Percentiles rank a stretch among this genome's conserved stretches.
Evolutionary conservation across 2,113 vertebrate species (phyloP).

Genomic region (Coturnix japonica): DNA sequence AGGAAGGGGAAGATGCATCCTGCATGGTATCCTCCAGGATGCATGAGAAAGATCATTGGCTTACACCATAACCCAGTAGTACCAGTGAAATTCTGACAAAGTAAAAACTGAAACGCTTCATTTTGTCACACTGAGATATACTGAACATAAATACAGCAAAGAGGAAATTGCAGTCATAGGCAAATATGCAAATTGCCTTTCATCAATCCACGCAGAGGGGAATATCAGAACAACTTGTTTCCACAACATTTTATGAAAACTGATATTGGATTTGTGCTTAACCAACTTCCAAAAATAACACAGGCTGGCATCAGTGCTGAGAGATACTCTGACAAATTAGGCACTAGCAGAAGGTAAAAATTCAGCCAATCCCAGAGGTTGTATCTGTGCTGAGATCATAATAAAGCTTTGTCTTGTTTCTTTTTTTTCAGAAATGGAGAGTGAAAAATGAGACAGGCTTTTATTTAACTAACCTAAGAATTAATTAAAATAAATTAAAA

Average conservation of each 20-base stretch:
- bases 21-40: rapidly evolving
- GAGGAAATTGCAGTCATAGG: background rate
- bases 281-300: background rate
- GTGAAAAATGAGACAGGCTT: slow-evolving; percentile 2
- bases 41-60: background rate
- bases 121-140: background rate
- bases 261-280: background rate
- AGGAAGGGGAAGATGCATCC: background rate
- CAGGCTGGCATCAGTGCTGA: background rate
- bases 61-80: rapidly evolving
- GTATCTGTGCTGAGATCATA: background rate
- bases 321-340: background rate
- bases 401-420: background rate
- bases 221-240: background rate
- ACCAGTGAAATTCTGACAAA: background rate
- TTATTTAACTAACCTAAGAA: slow-evolving; percentile 42
- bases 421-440: background rate
- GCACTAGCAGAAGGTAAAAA: background rate
- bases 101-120: background rate
- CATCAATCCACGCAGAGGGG: background rate
- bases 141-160: background rate
- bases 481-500: slow-evolving; percentile 70
- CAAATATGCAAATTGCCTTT: background rate
- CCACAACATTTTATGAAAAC: background rate
- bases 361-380: background rate